Conservation (phyloP, 2,797 vertebrate genomes). For the Cuculus canorus region DNA sequence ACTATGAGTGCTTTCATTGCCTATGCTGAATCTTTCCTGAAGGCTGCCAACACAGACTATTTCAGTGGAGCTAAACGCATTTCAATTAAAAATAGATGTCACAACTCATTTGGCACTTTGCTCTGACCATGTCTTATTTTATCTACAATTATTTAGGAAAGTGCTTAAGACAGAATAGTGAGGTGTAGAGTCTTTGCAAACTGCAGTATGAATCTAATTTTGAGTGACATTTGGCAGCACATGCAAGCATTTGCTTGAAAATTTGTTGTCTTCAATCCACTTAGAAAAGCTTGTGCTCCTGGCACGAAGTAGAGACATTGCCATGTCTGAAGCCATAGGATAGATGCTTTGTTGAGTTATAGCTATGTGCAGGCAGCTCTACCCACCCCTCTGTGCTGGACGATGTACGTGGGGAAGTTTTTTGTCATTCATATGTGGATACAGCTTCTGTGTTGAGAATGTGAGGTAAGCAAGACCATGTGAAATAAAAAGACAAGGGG, state of each 20-base stretch:
- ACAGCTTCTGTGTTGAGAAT: background rate
- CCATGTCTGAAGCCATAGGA: background rate
- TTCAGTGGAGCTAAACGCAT: background rate
- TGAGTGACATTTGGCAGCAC: background rate
- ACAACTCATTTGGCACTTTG: background rate
- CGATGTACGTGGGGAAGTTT: background rate
- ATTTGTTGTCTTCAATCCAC: background rate
- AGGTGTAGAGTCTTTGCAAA: background rate
- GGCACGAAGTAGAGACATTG: background rate
- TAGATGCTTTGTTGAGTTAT: background rate
- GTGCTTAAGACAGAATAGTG: background rate
- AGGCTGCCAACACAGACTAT: background rate
- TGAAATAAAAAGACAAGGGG: background rate
- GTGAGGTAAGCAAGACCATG: background rate
- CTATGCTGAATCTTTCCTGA: background rate
- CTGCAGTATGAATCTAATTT: background rate
- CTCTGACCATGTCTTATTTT: background rate
- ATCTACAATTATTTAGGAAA: background rate
- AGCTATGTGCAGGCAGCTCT: background rate
- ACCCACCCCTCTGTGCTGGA: background rate
- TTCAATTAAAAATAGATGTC: slow-evolving; percentile 24
- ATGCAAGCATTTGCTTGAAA: background rate
- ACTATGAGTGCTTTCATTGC: background rate
- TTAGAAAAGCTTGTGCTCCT: background rate
- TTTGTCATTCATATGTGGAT: background rate